Base-by-base conservation (phyloP, 1,140 invertebrate species). In the Chelonus insularis region DNA sequence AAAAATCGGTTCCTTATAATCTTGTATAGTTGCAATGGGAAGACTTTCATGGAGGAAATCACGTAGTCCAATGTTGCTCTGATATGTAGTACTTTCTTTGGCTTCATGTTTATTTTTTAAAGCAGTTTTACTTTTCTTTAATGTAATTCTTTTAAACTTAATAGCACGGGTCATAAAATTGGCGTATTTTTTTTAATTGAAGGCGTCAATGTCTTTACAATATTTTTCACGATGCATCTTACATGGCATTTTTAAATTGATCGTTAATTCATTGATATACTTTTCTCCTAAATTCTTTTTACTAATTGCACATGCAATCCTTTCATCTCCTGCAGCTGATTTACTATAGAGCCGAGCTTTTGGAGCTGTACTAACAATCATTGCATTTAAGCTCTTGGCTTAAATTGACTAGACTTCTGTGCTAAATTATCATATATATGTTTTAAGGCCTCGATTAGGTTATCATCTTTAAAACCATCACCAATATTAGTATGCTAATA, bases 321-420 rank as follows among this genome's bases (percentile, higher is more conserved):
- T 37, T 6, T 39, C 8, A 50, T 64, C 64, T 48, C 60, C 55
- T 5, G 57, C 55, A 48, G 55, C n/a, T n/a, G 64, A 63, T 11
- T 36, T 39, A 25, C 67, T 56, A 29, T 68, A 66, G 11, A 60
- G 25, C 39, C 64, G 18, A 12, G 14, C 9, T 57, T 65, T 68
- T 36, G 50, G 57, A 25, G 63, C 48, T 47, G 61, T 65, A 52
- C 48, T 65, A 14, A 47, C 50, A 16, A 65, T 68, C 2, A 59
- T 36, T 11, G 60, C 29, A 29, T 68, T 68, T 16, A 68, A 41
- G 51, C 66, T 68, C 34, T 68, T 62, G 60, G 36, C 8, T 29
- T 14, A 36, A 52, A 64, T 41, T 57, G 51, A 32, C 59, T 47
- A 37, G 43, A 37, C 12, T 67, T 51, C 11, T 18, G 2, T 12